Conservation (phyloP, 2,888 invertebrate genomes). For the Drosophila anomelani region DNA sequence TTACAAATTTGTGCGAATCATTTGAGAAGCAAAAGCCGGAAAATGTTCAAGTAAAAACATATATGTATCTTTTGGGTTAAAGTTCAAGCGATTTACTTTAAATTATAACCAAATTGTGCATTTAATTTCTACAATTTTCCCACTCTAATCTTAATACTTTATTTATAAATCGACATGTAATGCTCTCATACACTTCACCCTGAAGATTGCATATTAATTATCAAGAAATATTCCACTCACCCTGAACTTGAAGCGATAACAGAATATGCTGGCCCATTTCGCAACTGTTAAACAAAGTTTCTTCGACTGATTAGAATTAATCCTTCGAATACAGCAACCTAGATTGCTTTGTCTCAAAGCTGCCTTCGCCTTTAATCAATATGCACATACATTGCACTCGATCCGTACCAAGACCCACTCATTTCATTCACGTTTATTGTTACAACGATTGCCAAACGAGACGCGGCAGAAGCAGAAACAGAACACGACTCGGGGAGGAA, state of each 20-base stretch:
- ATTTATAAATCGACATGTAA: background rate
- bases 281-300: slow-evolving; percentile 6
- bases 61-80: background rate
- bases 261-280: slow-evolving; percentile 5
- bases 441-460: slow-evolving; percentile 45
- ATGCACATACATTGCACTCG: slow-evolving; percentile 67
- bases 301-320: slow-evolving; percentile 13
- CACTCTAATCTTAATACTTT: background rate
- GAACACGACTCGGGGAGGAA: slow-evolving; percentile 28
- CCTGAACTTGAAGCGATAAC: slow-evolving; percentile 13
- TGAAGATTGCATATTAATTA: slow-evolving; percentile 4
- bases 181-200: background rate
- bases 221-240: slow-evolving; percentile 3
- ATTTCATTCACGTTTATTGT: slow-evolving; percentile 57
- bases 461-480: slow-evolving; percentile 16
- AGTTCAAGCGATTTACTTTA: too few species aligned
- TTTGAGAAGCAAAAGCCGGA: background rate
- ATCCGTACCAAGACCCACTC: slow-evolving; percentile 23
- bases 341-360: slow-evolving; percentile 17
- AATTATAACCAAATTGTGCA: too few species aligned
- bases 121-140: background rate
- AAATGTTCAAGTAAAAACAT: background rate
- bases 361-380: slow-evolving; percentile 53
- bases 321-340: slow-evolving; percentile 16
- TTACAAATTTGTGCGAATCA: background rate